Base-by-base conservation (phyloP, 1,140 invertebrate species). In the Himalopsyche phryganea region DNA sequence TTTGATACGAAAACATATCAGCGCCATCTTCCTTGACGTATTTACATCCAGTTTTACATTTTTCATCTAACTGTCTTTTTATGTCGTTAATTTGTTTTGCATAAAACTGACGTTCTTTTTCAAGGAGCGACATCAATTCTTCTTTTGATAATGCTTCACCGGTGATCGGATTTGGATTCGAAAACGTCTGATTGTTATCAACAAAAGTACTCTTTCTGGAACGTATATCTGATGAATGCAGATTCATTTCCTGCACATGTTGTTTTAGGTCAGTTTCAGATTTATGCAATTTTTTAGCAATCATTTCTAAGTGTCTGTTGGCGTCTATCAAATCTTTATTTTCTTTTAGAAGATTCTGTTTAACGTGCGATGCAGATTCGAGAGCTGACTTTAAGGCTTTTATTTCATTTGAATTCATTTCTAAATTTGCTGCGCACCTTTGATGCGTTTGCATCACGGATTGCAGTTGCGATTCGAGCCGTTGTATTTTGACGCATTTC, bases 101-200 rank as follows among this genome's bases (percentile, higher is more conserved):
- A 75, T 78, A 76, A 56, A 68, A 71, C 61, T 66, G 71, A 65
- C 73, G 72, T 66, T 78, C 76, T 61, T 73, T 71, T 65, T 72
- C 67, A 47, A 78, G 61, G 13, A 77, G 45, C 47, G 62, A 65
- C 55, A 73, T 67, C 49, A 78, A 65, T 61, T 77, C 74, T 63
- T 70, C 65, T 65, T 73, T 77, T 13, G 71, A 66, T 42, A 40
- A 20, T 51, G 19, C 41, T 20, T 51, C 36, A 23, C 15, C 36
- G 32, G 28, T 23, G n/a, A 6, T n/a, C n/a, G n/a, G n/a, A n/a
- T n/a, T n/a, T n/a, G 13, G 23, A 14, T 50, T 38, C 2, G 13
- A 50, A 36, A 50, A 50, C 6, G 33, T 13, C 1, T n/a, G 32
- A 15, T 50, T 50, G n/a, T 17, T 35, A 17, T 35, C 32, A 7